Evolutionary conservation across 2,113 vertebrate species (phyloP).

Genomic region (Axis porcinus): DNA sequence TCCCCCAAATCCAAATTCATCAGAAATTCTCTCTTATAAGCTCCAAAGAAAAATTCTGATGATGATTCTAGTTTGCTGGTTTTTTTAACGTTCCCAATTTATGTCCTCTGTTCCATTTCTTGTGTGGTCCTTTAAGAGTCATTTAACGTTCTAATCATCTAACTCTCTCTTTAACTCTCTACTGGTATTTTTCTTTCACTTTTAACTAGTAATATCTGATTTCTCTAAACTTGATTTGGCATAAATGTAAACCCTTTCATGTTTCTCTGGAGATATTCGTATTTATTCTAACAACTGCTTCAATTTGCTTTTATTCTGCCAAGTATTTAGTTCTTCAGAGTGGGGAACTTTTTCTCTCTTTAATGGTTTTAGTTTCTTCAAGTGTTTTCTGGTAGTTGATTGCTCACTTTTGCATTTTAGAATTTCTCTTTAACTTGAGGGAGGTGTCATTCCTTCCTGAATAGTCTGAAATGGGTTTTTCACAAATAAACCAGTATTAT

Average conservation of each 20-base stretch:
- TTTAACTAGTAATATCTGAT: neutral
- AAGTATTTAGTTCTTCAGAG: neutral
- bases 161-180: neutral
- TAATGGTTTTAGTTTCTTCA: neutral
- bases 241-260: neutral
- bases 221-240: neutral
- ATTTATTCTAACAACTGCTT: neutral
- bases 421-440: neutral
- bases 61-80: neutral
- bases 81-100: neutral
- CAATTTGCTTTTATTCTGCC: neutral
- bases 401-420: neutral
- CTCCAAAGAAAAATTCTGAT: neutral
- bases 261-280: neutral
- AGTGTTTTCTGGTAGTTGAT: neutral
- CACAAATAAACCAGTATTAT: neutral
- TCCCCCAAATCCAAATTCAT: neutral
- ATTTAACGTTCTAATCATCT: neutral
- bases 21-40: neutral
- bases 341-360: neutral
- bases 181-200: neutral
- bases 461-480: neutral
- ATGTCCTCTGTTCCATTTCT: neutral
- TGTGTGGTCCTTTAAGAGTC: neutral
- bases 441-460: neutral